These are phyloP conservation scores for Pseudomyrmex cubaensis DNA, from an alignment of 1,140 invertebrate genomes.

Conservation along the genomic window DNA sequence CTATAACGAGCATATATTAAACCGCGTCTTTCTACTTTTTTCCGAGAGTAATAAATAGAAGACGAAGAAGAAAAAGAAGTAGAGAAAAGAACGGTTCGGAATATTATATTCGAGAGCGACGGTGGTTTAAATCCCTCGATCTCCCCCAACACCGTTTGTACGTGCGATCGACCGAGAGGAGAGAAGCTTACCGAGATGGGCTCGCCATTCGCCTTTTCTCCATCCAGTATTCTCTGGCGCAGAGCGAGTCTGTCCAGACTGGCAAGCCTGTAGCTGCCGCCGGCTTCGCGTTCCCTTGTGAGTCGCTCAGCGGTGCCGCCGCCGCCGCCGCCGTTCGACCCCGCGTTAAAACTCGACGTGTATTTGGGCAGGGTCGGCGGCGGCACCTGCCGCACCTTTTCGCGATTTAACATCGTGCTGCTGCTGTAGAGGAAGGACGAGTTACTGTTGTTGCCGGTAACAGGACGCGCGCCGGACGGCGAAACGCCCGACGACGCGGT, in stretches of 20 bases:
- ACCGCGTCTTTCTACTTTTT: too few relatives aligned
- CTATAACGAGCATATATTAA: too few relatives aligned
- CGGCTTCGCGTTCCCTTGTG: conserved; percentile 85
- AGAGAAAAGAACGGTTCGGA: too few relatives aligned
- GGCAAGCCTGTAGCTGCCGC: conserved; percentile 88
- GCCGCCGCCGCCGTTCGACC: conserved; percentile 84
- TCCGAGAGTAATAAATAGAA: too few relatives aligned
- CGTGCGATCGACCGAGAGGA: background rate
- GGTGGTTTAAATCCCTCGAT: too few relatives aligned
- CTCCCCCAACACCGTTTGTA: too few relatives aligned
- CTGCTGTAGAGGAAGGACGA: conserved; percentile 84
- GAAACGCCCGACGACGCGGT: conserved; percentile 70
- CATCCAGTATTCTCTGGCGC: conserved; percentile 89
- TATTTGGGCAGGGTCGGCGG: conserved; percentile 89
- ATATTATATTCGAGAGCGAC: too few relatives aligned
- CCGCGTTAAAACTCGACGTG: conserved; percentile 86
- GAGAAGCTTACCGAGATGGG: conserved; percentile 81
- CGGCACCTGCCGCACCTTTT: conserved; percentile 86
- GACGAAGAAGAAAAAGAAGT: too few relatives aligned
- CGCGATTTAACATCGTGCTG: conserved; percentile 81
- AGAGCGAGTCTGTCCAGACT: conserved; percentile 90
- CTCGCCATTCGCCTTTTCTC: conserved; percentile 81
- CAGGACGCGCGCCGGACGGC: conserved; percentile 66
- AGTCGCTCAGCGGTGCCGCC: conserved; percentile 84
- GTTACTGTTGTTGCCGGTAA: conserved; percentile 80